Evolutionary conservation across 2,797 vertebrate species (phyloP).

Genomic region (Tauraco hartlaubi): DNA sequence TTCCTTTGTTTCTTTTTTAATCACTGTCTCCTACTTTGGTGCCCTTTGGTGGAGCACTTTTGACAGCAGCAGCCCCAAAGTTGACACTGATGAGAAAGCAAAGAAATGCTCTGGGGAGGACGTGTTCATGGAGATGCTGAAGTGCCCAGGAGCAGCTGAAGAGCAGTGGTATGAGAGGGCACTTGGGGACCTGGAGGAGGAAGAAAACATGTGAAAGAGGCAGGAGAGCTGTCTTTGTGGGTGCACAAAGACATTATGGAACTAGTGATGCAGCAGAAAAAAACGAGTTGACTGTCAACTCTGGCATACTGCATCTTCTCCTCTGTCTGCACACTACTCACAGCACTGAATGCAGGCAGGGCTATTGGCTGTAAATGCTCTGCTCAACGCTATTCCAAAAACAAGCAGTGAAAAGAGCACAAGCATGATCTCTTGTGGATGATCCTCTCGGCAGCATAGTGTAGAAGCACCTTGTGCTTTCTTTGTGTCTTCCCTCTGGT

Average conservation of each 20-base stretch:
- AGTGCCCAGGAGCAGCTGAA: not conserved
- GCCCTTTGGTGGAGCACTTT: not conserved
- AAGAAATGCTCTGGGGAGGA: not conserved
- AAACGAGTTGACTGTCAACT: not conserved
- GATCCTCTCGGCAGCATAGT: not conserved
- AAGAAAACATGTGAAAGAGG: not conserved
- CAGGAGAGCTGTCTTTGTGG: not conserved
- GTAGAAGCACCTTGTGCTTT: not conserved
- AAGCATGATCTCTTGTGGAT: not conserved
- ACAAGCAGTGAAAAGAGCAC: not conserved
- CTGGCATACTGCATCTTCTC: not conserved
- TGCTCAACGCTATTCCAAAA: not conserved
- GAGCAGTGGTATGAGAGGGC: not conserved
- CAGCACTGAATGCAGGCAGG: fast-evolving
- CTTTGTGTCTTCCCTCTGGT: not conserved
- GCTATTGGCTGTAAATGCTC: not conserved
- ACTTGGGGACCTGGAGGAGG: not conserved
- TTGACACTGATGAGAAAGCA: not conserved
- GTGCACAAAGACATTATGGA: not conserved
- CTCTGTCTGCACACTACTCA: not conserved
- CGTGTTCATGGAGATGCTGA: not conserved
- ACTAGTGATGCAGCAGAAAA: not conserved
- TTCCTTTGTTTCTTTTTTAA: not conserved
- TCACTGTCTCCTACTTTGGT: not conserved
- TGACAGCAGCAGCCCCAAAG: not conserved